Percentiles rank a stretch among this genome's conserved stretches.
These are phyloP conservation scores for Amphiprion percula DNA, from an alignment of 2,113 vertebrate species.

Conservation along the genomic window DNA sequence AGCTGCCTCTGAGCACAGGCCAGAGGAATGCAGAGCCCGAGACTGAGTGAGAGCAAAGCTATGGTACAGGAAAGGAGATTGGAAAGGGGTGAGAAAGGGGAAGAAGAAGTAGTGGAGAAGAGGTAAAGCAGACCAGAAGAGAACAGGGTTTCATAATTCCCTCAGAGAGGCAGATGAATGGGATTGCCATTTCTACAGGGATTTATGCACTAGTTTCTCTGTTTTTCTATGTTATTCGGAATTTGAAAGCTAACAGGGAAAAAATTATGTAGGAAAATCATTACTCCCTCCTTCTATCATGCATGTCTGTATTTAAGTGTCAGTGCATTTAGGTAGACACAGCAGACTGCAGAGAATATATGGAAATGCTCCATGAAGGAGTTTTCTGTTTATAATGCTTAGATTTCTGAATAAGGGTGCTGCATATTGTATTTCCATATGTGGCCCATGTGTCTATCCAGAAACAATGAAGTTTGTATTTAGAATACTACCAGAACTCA, in stretches of 20 bases:
- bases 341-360: neutral
- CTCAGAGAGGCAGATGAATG: slow-evolving; percentile 3
- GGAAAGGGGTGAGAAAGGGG: slow-evolving; percentile 7
- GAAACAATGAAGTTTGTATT: neutral
- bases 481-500: neutral
- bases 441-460: neutral
- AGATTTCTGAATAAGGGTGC: neutral
- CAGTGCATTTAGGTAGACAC: neutral
- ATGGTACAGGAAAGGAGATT: slow-evolving; percentile 15
- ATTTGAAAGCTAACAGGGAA: neutral
- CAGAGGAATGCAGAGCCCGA: slow-evolving; percentile 69
- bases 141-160: slow-evolving; percentile 11
- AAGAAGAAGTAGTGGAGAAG: slow-evolving; percentile 20
- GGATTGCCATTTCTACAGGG: neutral
- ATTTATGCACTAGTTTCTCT: slow-evolving; percentile 3
- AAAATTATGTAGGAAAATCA: neutral
- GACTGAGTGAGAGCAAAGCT: slow-evolving; percentile 31
- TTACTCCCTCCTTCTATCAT: neutral
- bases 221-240: neutral
- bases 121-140: slow-evolving; percentile 34
- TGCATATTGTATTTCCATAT: neutral
- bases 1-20: slow-evolving; percentile 54
- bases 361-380: neutral
- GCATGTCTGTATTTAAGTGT: neutral
- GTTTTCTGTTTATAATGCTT: neutral